Base-by-base conservation (phyloP, 2,113 vertebrate species). In the Lipotes vexillifer region DNA sequence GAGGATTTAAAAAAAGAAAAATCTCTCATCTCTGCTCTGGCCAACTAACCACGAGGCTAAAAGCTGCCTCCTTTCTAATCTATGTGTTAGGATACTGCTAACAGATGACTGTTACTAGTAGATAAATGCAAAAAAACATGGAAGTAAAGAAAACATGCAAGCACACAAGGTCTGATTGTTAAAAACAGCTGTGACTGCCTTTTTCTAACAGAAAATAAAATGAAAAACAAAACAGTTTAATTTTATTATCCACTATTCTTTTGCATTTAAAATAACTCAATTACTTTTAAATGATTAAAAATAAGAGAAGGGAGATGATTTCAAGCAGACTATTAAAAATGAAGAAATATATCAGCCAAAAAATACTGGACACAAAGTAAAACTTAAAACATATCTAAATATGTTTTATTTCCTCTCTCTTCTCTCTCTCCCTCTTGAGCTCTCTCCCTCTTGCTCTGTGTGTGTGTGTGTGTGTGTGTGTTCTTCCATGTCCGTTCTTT, bases 1-100 rank as follows among this genome's bases (percentile, higher is more conserved):
- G 33, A 63, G 93, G 97, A 97, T 97, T 98, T 98, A 52, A 18
- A 78, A 49, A 49, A 49, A 49, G 10, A 49, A 49, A 14, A 78
- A 98, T 98, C 97, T 98, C 97, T 98, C 98, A 98, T 97, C 97
- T 98, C 97, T 97, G 88, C 95, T 98, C 96, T 97, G 96, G 97
- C 97, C 98, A 98, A 98, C 98, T 97, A 97, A 98, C 97, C 97
- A 96, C 61, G 80, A 98, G 96, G 75, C 97, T 98, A 97, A 98
- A 98, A 98, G 52, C 97, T 86, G 88, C 95, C 96, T 97, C 96
- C 93, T 72, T 98, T 97, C 96, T 98, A 98, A 98, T 98, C 97
- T 98, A 94, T 91, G 92, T 98, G 97, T 96, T 98, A 97, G 97
- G 97, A 98, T 98, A 96, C 91, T 97, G 97, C 97, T 65, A 90